Conservation (phyloP, 2,113 vertebrate genomes). For the Lagopus muta region DNA sequence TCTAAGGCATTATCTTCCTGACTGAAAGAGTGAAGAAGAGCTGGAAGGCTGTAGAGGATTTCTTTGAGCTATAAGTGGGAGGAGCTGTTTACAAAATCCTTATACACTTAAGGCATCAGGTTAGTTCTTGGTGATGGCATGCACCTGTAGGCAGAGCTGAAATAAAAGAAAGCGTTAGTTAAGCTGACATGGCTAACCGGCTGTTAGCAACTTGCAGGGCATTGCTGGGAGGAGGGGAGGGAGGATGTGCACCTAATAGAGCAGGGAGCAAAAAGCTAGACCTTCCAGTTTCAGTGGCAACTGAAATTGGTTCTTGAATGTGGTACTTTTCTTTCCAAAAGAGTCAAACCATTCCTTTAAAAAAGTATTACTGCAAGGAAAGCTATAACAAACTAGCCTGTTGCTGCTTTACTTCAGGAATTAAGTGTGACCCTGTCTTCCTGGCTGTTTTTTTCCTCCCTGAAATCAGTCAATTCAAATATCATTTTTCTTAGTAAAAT, state of each 20-base stretch:
- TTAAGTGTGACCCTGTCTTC: background rate
- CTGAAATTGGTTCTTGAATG: background rate
- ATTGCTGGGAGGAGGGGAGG: background rate
- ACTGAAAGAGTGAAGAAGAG: background rate
- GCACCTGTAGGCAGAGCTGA: background rate
- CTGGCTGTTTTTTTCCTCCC: background rate
- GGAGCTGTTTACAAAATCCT: background rate
- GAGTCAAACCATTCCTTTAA: background rate
- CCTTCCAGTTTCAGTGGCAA: background rate
- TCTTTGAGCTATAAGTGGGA: background rate
- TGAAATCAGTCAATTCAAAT: background rate
- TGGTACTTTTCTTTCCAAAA: background rate
- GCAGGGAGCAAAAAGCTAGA: background rate
- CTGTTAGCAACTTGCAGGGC: too few species aligned
- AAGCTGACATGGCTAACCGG: background rate
- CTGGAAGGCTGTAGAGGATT: background rate
- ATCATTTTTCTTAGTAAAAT: background rate
- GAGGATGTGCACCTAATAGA: background rate
- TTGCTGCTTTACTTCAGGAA: background rate
- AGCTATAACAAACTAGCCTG: background rate
- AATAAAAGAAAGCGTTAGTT: background rate
- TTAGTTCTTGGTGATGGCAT: background rate
- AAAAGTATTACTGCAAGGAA: background rate
- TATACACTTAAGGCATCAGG: rapidly evolving
- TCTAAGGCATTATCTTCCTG: background rate